Evolutionary conservation across 1,140 invertebrate species (phyloP), one percentile per base, ranked within the genome.

Genomic region (Listronotus bonariensis): DNA sequence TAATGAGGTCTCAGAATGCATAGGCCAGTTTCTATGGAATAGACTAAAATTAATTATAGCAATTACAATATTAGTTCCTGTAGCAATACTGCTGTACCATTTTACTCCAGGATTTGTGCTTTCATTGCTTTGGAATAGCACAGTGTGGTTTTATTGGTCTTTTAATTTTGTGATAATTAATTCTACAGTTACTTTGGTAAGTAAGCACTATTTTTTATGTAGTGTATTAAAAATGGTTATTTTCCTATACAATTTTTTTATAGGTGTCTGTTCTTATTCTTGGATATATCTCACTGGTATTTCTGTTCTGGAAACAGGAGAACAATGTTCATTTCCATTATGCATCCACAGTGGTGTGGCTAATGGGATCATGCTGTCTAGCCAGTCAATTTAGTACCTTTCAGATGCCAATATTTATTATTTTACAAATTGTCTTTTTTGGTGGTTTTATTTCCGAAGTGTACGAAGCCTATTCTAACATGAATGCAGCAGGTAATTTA

Each of bases 1-100:
- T 11, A 88, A 92, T 73, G 81, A 82, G 66, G 75, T 87, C 1
- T 90, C 92, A 0, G 88, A 95, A 60, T 78, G 79, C 20, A 80
- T 96, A 53, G 91, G 89, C 9, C 77, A 80, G 43, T 83, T 85
- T 68, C 77, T 89, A 12, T 79, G 80, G 67, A 83, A 84, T 58
- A 82, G 86, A 67, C 78, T 87, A 60, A 88, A 86, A 77, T 82
- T 85, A 2, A 80, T 89, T 17, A 52, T 81, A 0, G 74, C 72
- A 8, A 68, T 73, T 74, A 26, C 57, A 74, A 7, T 77, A 78
- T 42, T 64, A 80, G 12, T 69, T 81, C 38, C 83, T 82, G 14
- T 73, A 77, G 48, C 85, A 82, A 68, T 69, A 46, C 5, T 77
- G 8, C 36, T 76, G 34, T 79, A 79, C 65, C 68, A 73, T 68